These are phyloP conservation scores for Sebastes taczanowskii DNA, from an alignment of 2,797 vertebrate species.

Conservation along the genomic window DNA sequence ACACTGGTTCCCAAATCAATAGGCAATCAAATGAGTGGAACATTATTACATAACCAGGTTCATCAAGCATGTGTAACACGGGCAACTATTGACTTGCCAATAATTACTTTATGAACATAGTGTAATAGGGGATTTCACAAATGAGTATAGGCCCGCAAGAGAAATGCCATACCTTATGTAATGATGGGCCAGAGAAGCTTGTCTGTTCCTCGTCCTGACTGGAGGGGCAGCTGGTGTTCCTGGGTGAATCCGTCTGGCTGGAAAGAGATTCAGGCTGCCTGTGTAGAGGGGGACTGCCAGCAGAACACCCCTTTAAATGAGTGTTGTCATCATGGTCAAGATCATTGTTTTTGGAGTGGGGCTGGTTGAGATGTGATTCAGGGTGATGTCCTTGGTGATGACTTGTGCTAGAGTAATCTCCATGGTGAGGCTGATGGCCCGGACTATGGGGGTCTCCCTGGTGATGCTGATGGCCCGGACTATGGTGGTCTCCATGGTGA, in stretches of 20 bases:
- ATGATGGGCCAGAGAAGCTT: constrained; percentile 52
- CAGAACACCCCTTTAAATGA: constrained; percentile 21
- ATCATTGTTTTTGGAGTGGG: constrained; percentile 12
- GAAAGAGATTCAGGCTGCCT: constrained; percentile 39
- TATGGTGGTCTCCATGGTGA: constrained; percentile 4
- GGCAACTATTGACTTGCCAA: constrained; percentile 6
- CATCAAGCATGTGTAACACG: constrained; percentile 34
- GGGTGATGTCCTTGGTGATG: constrained; percentile 11
- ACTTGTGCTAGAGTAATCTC: not conserved
- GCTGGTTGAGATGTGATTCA: constrained; percentile 24
- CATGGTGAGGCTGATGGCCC: constrained; percentile 8
- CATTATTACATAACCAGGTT: constrained; percentile 49
- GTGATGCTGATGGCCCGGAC: not conserved
- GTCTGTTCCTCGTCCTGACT: constrained; percentile 68
- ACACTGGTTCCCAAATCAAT: constrained; percentile 56
- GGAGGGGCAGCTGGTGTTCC: constrained; percentile 49
- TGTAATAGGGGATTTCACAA: constrained; percentile 3
- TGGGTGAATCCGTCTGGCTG: constrained; percentile 51
- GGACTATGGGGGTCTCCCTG: constrained; percentile 8
- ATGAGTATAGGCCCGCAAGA: not conserved
- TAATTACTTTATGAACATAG: not conserved
- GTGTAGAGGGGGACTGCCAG: constrained; percentile 5
- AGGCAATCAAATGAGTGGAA: constrained; percentile 54
- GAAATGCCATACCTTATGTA: constrained; percentile 59
- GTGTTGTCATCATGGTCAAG: not conserved